A percentile compares a stretch with the other conserved stretches of the same genome.
phyloP scores from a whole-genome alignment of 2,888 invertebrate species.

The Tuberolachnus salignus region DNA sequence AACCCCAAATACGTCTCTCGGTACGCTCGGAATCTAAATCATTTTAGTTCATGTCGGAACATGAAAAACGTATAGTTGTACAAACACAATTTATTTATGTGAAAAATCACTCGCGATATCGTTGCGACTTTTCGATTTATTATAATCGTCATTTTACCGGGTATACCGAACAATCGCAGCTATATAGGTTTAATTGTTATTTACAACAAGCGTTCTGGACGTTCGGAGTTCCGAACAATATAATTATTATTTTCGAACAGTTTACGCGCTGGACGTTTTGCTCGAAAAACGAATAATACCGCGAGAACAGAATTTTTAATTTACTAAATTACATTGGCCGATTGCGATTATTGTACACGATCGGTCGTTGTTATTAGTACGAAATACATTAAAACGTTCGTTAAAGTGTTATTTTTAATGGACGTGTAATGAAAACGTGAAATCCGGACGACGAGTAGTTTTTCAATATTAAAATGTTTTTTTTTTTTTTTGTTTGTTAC shows the following conservation, averaged over 20 bases:
- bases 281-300: background rate
- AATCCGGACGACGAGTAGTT: too few species aligned
- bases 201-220: constrained; percentile 1
- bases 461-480: background rate
- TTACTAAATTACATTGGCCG: constrained; percentile 2
- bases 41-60: too few species aligned
- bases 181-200: constrained; percentile 22
- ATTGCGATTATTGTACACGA: background rate
- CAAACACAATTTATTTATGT: too few species aligned
- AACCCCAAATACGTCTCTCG: too few species aligned
- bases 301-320: constrained; percentile 13
- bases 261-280: background rate
- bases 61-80: too few species aligned
- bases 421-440: background rate
- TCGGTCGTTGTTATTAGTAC: background rate
- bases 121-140: too few species aligned
- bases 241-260: constrained; percentile 13
- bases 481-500: constrained; percentile 13
- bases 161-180: too few species aligned
- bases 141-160: too few species aligned
- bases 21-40: too few species aligned
- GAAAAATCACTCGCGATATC: too few species aligned
- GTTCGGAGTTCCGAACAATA: background rate
- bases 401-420: background rate
- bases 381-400: background rate